Percentiles rank a stretch among this genome's conserved stretches.
phyloP scores from a whole-genome alignment of 2,113 vertebrate genomes.

The Halcyon senegalensis region DNA sequence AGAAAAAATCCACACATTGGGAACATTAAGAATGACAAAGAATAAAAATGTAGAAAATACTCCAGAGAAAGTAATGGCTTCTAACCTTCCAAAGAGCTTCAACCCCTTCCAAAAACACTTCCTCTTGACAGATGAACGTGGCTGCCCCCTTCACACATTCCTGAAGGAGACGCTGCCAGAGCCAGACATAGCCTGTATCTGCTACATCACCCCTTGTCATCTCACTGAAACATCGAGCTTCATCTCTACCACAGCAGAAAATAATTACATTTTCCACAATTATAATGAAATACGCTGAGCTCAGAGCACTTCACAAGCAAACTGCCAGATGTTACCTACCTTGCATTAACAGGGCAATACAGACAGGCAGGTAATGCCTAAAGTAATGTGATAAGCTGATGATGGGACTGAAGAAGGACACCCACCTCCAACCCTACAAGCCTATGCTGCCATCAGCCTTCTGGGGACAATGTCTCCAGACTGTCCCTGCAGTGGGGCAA shows the following conservation, averaged over 20 bases:
- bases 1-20: background rate
- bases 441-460: background rate
- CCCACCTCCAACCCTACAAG: background rate
- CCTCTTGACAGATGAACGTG: background rate
- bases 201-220: background rate
- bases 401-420: background rate
- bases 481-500: background rate
- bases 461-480: background rate
- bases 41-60: background rate
- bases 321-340: too few species aligned
- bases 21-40: background rate
- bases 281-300: background rate
- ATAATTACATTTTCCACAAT: background rate
- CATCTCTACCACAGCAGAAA: background rate
- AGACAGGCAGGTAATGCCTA: background rate
- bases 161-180: background rate
- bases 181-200: background rate
- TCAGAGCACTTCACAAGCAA: background rate
- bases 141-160: background rate
- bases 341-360: background rate
- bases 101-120: background rate
- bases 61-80: background rate
- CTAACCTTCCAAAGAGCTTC: background rate
- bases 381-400: rapidly evolving
- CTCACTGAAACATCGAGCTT: background rate